Evolutionary conservation across 1,140 invertebrate species (phyloP).

Genomic region (Achroia grisella): DNA sequence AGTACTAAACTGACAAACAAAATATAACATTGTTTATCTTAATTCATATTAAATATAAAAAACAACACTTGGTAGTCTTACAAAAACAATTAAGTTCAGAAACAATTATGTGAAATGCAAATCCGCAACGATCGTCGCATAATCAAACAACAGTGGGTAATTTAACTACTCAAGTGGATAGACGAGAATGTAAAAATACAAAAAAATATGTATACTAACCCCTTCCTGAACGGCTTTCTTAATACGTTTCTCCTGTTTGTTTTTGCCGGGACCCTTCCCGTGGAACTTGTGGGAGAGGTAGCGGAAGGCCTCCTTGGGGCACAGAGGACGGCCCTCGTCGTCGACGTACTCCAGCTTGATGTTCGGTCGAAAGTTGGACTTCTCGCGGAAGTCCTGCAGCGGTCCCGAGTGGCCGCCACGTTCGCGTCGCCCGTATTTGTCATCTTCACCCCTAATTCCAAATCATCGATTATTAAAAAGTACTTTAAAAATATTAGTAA

Average conservation of each 20-base stretch:
- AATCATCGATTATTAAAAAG: too few species aligned
- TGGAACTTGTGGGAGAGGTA: conserved; percentile 98
- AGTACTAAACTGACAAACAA: too few species aligned
- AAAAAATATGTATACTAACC: conserved; percentile 67
- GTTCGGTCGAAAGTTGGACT: conserved; percentile 93
- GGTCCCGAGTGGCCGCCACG: conserved; percentile 85
- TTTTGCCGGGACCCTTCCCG: conserved; percentile 99
- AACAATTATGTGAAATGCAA: too few species aligned
- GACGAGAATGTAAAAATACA: not conserved
- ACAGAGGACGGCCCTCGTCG: conserved; percentile 91
- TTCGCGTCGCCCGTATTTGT: conserved; percentile 51
- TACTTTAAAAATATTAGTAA: too few species aligned
- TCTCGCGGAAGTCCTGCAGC: conserved; percentile 95
- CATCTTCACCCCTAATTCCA: conserved; percentile 33
- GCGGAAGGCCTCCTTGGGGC: conserved; percentile 97
- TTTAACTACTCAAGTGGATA: too few species aligned
- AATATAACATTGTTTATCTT: too few species aligned
- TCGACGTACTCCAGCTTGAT: conserved; percentile 99
- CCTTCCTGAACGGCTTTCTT: conserved; percentile 96
- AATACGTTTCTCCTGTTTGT: conserved; percentile 97
- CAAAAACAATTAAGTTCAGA: too few species aligned
- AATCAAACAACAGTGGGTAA: too few species aligned
- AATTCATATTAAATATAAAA: too few species aligned
- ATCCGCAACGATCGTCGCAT: too few species aligned
- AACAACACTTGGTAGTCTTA: too few species aligned